These are phyloP conservation scores for Macrosiphum euphorbiae DNA, from an alignment of 2,888 invertebrate species.

Conservation along the genomic window DNA sequence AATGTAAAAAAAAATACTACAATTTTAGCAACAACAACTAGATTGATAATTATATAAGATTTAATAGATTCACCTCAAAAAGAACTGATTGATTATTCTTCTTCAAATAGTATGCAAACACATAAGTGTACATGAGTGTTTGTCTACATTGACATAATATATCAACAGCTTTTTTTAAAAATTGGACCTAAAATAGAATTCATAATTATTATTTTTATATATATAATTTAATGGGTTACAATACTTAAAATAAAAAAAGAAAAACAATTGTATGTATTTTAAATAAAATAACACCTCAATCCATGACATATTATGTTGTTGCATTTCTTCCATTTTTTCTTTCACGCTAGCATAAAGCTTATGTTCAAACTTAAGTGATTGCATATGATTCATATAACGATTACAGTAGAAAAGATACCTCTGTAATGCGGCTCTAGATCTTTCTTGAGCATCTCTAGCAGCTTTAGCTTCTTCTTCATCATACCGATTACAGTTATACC, in stretches of 20 bases:
- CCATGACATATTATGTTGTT: constrained; percentile 99
- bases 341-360: constrained; percentile 96
- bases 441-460: constrained; percentile 95
- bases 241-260: not conserved
- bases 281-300: constrained; percentile 80
- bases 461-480: constrained; percentile 97
- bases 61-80: constrained; percentile 79
- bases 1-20: constrained; percentile 62
- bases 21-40: constrained; percentile 18
- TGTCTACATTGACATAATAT: constrained; percentile 97
- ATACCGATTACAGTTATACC: constrained; percentile 96
- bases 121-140: constrained; percentile 99
- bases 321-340: constrained; percentile 99
- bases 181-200: constrained; percentile 82
- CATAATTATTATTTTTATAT: not conserved
- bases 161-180: constrained; percentile 96
- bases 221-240: not conserved
- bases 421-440: constrained; percentile 92
- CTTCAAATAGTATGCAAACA: constrained; percentile 97
- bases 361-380: constrained; percentile 96
- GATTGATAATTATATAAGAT: constrained; percentile 54
- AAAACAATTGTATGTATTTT: not conserved
- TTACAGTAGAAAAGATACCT: constrained; percentile 99
- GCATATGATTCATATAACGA: constrained; percentile 99
- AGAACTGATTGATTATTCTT: constrained; percentile 99